These are phyloP conservation scores for Drosophila erecta DNA, from an alignment of 1,140 invertebrate species.

Conservation along the genomic window DNA sequence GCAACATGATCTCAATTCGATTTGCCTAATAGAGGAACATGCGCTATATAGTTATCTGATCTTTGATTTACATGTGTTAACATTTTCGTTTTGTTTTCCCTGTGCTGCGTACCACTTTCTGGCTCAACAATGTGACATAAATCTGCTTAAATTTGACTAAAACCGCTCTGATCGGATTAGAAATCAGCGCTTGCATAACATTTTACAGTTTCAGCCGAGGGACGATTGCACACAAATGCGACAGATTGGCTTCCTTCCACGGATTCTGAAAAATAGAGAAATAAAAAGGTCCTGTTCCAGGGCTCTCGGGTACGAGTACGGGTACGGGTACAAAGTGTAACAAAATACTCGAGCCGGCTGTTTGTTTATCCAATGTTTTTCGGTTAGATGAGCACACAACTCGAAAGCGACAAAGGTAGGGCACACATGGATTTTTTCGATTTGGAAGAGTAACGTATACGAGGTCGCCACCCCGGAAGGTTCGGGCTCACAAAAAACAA, in stretches of 20 bases:
- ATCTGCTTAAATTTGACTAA: constrained; percentile 84
- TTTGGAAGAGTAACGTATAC: constrained; percentile 47
- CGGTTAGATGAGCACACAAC: constrained; percentile 84
- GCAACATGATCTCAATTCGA: constrained; percentile 44
- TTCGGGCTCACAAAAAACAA: constrained; percentile 30
- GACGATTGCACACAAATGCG: constrained; percentile 61
- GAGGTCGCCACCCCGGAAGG: constrained; percentile 36
- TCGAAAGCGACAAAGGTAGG: constrained; percentile 66
- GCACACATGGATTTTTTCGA: constrained; percentile 18
- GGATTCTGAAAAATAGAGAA: constrained; percentile 23
- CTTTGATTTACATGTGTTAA: constrained; percentile 81
- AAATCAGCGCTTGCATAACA: constrained; percentile 69
- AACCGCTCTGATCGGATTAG: constrained; percentile 84
- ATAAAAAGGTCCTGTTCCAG: constrained; percentile 41
- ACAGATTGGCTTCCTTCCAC: constrained; percentile 63
- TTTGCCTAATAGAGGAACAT: constrained; percentile 38
- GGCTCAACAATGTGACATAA: constrained; percentile 76
- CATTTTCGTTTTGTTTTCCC: constrained; percentile 56
- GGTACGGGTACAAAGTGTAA: constrained; percentile 56
- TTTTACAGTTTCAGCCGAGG: constrained; percentile 66
- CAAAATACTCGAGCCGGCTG: constrained; percentile 78
- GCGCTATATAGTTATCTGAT: constrained; percentile 57
- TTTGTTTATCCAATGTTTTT: constrained; percentile 85
- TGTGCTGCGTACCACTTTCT: constrained; percentile 46
- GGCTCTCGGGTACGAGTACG: constrained; percentile 3